These are phyloP conservation scores for Polypterus bichir DNA, from an alignment of 2,113 vertebrate species.

Conservation along the genomic window DNA sequence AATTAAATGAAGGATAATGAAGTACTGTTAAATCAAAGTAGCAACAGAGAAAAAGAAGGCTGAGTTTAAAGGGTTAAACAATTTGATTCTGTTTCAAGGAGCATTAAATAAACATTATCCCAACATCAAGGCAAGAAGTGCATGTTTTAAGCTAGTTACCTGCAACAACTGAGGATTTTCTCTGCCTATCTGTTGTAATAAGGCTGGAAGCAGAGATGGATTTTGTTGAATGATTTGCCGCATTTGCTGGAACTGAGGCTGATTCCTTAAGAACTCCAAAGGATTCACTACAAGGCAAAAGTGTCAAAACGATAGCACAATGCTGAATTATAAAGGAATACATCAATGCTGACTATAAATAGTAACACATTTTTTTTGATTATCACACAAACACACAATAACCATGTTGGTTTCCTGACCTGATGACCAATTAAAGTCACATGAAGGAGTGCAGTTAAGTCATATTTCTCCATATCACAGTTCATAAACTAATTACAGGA, in stretches of 20 bases:
- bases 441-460: too few relatives aligned
- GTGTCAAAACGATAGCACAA: too few relatives aligned
- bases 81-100: background rate
- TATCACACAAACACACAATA: background rate
- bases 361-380: too few relatives aligned
- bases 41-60: slow-evolving; percentile 10
- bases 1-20: too few relatives aligned
- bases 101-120: background rate
- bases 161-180: slow-evolving; percentile 89
- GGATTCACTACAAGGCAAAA: slow-evolving; percentile 59
- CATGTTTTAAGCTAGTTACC: slow-evolving; percentile 36
- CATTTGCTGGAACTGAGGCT: slow-evolving; percentile 93
- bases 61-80: background rate
- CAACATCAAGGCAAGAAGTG: slow-evolving; percentile 4
- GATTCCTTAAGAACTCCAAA: slow-evolving; percentile 82
- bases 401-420: background rate
- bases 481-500: too few relatives aligned
- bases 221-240: slow-evolving; percentile 95
- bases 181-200: slow-evolving; percentile 86
- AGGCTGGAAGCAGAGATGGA: slow-evolving; percentile 75
- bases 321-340: too few relatives aligned
- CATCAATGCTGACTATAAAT: too few relatives aligned
- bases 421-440: too few relatives aligned
- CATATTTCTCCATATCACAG: too few relatives aligned
- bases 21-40: too few relatives aligned